Evolutionary conservation across 2,797 vertebrate genomes (phyloP).

Genomic region (Molothrus aeneus): DNA sequence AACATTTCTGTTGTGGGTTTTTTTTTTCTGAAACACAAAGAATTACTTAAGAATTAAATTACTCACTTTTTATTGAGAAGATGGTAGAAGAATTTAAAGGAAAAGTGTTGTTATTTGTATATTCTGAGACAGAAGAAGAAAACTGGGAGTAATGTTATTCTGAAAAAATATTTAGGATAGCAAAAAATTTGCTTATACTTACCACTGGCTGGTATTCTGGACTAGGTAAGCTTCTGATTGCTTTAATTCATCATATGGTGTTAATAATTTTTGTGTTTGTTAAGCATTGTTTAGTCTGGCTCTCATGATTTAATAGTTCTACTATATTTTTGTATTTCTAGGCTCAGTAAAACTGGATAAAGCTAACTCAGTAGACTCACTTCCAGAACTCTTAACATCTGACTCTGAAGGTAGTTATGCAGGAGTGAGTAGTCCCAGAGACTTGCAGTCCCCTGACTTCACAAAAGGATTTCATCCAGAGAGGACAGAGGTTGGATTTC

Average conservation of each 20-base stretch:
- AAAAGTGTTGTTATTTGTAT: neutral
- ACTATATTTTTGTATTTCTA: neutral
- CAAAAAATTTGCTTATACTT: neutral
- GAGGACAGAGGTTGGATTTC: constrained; percentile 79
- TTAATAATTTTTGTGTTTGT: neutral
- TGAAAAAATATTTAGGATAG: neutral
- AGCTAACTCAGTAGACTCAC: constrained; percentile 91
- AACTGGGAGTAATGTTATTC: neutral
- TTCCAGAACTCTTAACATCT: constrained; percentile 92
- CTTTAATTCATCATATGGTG: neutral
- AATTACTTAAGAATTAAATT: too few species aligned
- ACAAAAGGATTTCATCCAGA: constrained; percentile 75
- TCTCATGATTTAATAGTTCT: neutral
- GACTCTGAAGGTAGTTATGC: constrained; percentile 95
- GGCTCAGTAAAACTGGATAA: constrained; percentile 83
- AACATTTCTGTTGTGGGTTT: neutral
- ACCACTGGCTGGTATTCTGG: neutral
- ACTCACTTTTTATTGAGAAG: neutral
- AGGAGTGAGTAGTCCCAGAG: constrained; percentile 89
- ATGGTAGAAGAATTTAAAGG: neutral
- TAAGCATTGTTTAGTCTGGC: neutral
- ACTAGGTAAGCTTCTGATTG: neutral
- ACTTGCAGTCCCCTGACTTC: constrained; percentile 89
- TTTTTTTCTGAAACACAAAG: neutral
- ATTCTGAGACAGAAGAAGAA: neutral